Conservation (phyloP, 1,140 invertebrate genomes). For the Ceratosolen solmsi region DNA sequence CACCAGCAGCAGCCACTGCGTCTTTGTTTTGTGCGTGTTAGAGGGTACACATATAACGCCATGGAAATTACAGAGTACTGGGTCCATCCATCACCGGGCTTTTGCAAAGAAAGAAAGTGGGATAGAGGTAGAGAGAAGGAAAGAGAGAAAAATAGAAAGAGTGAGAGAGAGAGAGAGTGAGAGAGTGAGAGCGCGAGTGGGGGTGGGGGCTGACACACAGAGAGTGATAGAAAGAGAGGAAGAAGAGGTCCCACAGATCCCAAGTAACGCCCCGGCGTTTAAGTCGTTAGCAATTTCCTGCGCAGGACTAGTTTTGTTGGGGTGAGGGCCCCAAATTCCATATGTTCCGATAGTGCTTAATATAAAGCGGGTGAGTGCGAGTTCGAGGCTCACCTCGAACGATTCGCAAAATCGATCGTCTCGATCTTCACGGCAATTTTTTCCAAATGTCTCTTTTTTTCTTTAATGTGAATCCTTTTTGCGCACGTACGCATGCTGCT, state of each 20-base stretch:
- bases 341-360: conserved; percentile 69
- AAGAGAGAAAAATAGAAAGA: background rate
- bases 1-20: background rate
- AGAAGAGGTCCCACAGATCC: background rate
- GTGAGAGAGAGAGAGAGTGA: background rate
- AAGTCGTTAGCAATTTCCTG: conserved; percentile 75
- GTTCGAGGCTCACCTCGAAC: conserved; percentile 3
- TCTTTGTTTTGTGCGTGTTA: conserved; percentile 61
- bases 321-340: conserved; percentile 68
- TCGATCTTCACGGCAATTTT: conserved; percentile 57
- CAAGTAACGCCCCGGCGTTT: conserved; percentile 70
- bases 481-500: background rate
- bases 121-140: background rate
- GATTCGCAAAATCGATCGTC: conserved; percentile 56
- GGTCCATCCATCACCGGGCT: conserved; percentile 69
- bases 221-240: background rate
- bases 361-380: conserved; percentile 30
- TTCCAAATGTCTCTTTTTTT: conserved; percentile 47
- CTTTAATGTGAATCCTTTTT: conserved; percentile 22
- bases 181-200: no score
- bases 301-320: conserved; percentile 66
- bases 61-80: conserved; percentile 71
- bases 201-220: background rate
- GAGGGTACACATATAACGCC: conserved; percentile 71
- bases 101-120: conserved; percentile 1